phyloP scores from a whole-genome alignment of 2,888 invertebrate genomes.

The Lydus trimaculatus region DNA sequence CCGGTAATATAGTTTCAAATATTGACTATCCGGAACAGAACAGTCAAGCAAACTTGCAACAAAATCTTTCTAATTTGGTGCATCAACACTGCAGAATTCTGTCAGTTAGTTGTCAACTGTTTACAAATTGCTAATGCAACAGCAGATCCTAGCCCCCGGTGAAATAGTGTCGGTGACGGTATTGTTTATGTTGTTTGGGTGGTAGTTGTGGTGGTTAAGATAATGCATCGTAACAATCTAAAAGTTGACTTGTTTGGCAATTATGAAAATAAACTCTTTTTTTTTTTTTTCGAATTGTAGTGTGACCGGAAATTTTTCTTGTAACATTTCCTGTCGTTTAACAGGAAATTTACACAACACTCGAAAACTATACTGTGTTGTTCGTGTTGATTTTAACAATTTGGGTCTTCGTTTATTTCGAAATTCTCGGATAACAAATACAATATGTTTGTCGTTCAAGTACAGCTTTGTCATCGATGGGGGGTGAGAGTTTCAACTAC shows the following conservation, averaged over 20 bases:
- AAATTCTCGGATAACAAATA: neutral
- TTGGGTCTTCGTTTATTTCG: neutral
- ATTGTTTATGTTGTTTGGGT: neutral
- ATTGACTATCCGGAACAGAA: conserved; percentile 4
- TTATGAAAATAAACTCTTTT: no score
- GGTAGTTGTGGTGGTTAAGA: no score
- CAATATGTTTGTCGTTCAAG: no score
- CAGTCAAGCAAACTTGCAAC: neutral
- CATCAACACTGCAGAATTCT: neutral
- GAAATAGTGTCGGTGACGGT: neutral
- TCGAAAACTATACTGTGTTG: neutral
- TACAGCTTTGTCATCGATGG: neutral
- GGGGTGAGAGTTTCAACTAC: neutral
- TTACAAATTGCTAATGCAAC: conserved; percentile 2
- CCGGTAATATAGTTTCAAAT: neutral
- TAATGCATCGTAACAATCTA: no score
- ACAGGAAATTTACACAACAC: neutral
- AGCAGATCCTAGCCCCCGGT: neutral
- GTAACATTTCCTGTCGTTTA: neutral
- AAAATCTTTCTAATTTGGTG: neutral
- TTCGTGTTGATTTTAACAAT: no score
- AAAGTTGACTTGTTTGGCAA: neutral
- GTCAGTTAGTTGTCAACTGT: neutral
- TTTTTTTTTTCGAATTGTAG: neutral
- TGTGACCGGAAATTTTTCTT: neutral